Evolutionary conservation across 2,888 invertebrate species (phyloP).

Genomic region (Orgyia antiqua): DNA sequence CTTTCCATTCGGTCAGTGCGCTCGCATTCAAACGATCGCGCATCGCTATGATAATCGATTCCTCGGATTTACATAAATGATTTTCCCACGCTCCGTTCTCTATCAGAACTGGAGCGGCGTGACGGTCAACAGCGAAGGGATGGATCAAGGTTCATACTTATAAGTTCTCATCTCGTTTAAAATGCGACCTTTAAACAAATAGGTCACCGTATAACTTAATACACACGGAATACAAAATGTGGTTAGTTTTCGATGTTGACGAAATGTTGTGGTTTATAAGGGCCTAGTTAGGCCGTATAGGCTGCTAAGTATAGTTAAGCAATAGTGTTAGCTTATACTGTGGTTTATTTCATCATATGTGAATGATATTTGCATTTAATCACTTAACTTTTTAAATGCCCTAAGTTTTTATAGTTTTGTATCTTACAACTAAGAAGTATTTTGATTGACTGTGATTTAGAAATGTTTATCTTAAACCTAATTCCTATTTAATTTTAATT

Average conservation of each 20-base stretch:
- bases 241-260: conserved; percentile 1
- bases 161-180: too few species aligned
- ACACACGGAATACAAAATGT: background rate
- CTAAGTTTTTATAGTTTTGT: too few species aligned
- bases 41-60: conserved; percentile 61
- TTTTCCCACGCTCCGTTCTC: conserved; percentile 70
- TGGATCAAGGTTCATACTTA: conserved; percentile 53
- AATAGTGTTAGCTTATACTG: conserved; percentile 17
- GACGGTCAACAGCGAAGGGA: conserved; percentile 58
- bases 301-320: conserved; percentile 15
- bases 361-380: conserved; percentile 23
- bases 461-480: too few species aligned
- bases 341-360: conserved; percentile 17
- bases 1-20: conserved; percentile 64
- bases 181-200: conserved; percentile 1
- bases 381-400: too few species aligned
- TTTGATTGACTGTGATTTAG: too few species aligned
- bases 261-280: conserved; percentile 2
- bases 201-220: conserved; percentile 2
- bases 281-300: conserved; percentile 4
- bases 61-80: conserved; percentile 66
- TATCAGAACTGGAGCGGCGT: conserved; percentile 52
- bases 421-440: too few species aligned
- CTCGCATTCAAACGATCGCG: too few species aligned
- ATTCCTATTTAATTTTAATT: too few species aligned